These are phyloP conservation scores for Hippocampus abdominalis DNA, from an alignment of 2,113 vertebrate genomes.

Conservation along the genomic window DNA sequence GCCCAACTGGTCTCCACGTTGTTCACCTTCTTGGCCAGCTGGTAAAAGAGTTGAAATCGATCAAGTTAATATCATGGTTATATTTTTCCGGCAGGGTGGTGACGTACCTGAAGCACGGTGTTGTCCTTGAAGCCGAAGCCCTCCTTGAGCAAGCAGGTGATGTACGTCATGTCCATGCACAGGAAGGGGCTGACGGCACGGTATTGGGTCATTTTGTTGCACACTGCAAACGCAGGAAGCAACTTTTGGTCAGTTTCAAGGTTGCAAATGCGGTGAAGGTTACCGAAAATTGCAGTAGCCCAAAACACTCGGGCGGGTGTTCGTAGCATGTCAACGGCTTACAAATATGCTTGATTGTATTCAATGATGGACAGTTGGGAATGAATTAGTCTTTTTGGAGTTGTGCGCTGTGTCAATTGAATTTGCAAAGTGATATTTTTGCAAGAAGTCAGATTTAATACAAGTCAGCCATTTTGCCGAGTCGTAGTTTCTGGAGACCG, in stretches of 20 bases:
- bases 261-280: background rate
- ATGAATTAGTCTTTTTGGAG: too few species aligned
- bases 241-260: slow-evolving; percentile 3
- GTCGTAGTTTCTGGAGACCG: too few species aligned
- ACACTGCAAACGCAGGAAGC: slow-evolving; percentile 73
- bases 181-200: slow-evolving; percentile 87
- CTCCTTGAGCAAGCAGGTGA: slow-evolving; percentile 91
- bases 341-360: too few species aligned
- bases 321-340: too few species aligned
- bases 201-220: slow-evolving; percentile 89
- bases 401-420: too few species aligned
- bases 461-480: too few species aligned
- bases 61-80: background rate
- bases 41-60: slow-evolving; percentile 32
- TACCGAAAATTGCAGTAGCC: background rate
- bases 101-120: slow-evolving; percentile 84
- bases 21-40: slow-evolving; percentile 96
- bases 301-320: too few species aligned
- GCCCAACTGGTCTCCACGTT: slow-evolving; percentile 97
- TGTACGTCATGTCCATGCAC: slow-evolving; percentile 97
- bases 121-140: slow-evolving; percentile 92
- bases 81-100: background rate
- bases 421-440: too few species aligned
- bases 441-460: too few species aligned
- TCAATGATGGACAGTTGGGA: too few species aligned